Evolutionary conservation across 2,797 vertebrate genomes (phyloP).

Genomic region (Neosilurus hyrtlii): DNA sequence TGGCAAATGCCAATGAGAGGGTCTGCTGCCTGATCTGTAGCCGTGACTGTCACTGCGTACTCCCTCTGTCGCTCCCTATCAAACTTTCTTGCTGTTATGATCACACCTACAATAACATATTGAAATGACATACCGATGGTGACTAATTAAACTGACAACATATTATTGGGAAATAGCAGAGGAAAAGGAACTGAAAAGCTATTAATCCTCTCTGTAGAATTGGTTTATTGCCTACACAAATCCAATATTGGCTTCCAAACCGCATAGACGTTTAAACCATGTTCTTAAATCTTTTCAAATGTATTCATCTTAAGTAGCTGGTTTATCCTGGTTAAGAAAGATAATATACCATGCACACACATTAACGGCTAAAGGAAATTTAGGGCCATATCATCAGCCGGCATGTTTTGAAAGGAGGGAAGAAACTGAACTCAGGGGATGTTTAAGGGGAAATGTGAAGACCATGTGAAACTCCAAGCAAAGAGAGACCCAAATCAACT

Average conservation of each 20-base stretch:
- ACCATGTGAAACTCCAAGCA: no score
- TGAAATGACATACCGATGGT: background rate
- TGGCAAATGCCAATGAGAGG: slow-evolving; percentile 88
- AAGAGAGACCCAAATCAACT: background rate
- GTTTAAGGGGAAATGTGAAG: background rate
- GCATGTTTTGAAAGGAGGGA: background rate
- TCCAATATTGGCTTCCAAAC: background rate
- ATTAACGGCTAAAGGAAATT: background rate
- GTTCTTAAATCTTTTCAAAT: background rate
- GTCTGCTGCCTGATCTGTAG: slow-evolving; percentile 84
- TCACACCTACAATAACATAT: slow-evolving; percentile 70
- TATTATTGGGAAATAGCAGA: background rate
- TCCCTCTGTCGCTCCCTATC: slow-evolving; percentile 87
- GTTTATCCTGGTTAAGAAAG: background rate
- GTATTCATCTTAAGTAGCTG: slow-evolving; percentile 4
- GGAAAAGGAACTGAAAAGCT: background rate
- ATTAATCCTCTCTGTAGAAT: slow-evolving; percentile 1
- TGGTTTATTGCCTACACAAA: slow-evolving; percentile 1
- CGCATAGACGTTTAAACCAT: background rate
- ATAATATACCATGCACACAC: background rate
- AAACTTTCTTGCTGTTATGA: slow-evolving; percentile 82
- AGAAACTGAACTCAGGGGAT: slow-evolving; percentile 3
- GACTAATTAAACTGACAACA: slow-evolving; percentile 19
- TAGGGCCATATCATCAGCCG: background rate
- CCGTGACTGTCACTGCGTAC: slow-evolving; percentile 84